These are phyloP conservation scores for Blomia tropicalis DNA, from an alignment of 2,888 invertebrate genomes.

Conservation along the genomic window DNA sequence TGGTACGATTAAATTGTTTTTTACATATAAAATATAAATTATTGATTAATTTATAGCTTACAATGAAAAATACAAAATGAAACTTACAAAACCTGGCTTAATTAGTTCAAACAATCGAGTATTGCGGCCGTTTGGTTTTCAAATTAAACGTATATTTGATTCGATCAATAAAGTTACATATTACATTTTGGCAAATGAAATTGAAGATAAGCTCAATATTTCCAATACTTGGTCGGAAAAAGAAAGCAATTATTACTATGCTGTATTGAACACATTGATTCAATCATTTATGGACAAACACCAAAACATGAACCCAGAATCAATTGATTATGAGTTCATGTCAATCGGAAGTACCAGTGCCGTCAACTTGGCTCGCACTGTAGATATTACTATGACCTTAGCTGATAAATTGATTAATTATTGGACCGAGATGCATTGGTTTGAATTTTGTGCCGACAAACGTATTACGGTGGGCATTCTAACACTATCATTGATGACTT, in stretches of 20 bases:
- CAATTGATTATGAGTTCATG: background rate
- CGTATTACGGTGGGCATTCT: conserved; percentile 2
- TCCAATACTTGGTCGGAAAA: background rate
- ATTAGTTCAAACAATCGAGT: background rate
- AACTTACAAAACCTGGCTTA: background rate
- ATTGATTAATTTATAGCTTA: background rate
- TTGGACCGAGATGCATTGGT: conserved; percentile 1
- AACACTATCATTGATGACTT: background rate
- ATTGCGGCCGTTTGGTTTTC: background rate
- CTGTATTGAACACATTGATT: background rate
- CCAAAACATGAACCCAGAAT: background rate
- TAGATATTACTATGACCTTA: background rate
- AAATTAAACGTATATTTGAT: background rate
- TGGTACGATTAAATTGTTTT: background rate
- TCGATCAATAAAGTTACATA: background rate
- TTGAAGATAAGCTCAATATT: background rate
- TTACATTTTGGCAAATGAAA: background rate
- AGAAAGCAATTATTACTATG: background rate
- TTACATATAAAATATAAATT: background rate
- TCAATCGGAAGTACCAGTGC: background rate
- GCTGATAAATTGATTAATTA: background rate
- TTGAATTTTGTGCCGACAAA: background rate
- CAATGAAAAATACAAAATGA: background rate
- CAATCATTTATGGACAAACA: background rate
- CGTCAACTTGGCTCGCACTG: background rate